Evolutionary conservation across 2,888 invertebrate species (phyloP), one percentile per base, ranked within the genome.

Genomic region (Diplazon laetatorius): DNA sequence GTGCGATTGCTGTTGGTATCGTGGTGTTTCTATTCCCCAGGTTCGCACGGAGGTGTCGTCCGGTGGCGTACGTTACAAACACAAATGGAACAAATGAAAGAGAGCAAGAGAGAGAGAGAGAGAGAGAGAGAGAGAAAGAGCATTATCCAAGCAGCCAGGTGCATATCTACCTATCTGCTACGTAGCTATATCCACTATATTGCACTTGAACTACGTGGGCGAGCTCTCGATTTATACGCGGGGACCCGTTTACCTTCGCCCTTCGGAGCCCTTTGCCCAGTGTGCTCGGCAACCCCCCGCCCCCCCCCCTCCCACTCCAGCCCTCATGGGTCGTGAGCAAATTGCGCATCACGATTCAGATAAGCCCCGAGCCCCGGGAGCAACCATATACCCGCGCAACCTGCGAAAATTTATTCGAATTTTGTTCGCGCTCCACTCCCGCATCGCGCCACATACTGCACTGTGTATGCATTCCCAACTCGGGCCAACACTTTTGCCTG

Each of bases 281-380:
- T 50, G 37, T 50, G 25, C 52, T 39, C 39, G 10, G 52, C 14
- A 10, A 37, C 20, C 35, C 42, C 65, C 42, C 20, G 9, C 16
- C 20, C 35, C 10, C 42, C 18, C 16, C 14, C 20, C 52, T 59
- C 59, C 25, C 35, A n/a, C n/a, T n/a, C n/a, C n/a, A n/a, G n/a
- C n/a, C n/a, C n/a, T n/a, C n/a, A n/a, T 8, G 12, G 35, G 60
- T 46, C 20, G 37, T 44, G 44, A 71, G 71, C 78, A 78, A 78
- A 78, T 78, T 78, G 71, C 74, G 62, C 70, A 66, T 78, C 68
- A 66, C 70, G 66, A 74, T 74, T 78, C 60, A 73, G 78, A 78
- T 78, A 78, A 78, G 78, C 78, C 72, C 57, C 62, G 48, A 72
- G 63, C 46, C 55, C 44, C 72, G 55, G 52, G 52, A 66, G 62